Evolutionary conservation across 2,888 invertebrate species (phyloP).

Genomic region (Prosapia bicincta): DNA sequence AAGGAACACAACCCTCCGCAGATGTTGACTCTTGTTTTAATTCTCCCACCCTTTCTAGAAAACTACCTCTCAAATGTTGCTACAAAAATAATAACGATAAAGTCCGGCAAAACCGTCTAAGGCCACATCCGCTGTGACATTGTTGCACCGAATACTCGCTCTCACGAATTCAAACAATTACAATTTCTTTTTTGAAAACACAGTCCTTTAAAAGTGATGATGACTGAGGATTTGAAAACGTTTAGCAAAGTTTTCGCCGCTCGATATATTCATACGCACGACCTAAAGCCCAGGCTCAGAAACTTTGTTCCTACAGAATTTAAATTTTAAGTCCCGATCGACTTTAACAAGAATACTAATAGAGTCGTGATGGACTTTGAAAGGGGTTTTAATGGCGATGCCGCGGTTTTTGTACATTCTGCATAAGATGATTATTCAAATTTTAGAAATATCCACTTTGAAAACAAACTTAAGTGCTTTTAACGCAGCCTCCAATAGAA

Average conservation of each 20-base stretch:
- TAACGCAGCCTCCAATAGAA: too few species aligned
- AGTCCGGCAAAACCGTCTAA: not conserved
- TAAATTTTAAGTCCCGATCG: not conserved
- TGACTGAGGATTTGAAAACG: not conserved
- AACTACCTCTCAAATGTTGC: not conserved
- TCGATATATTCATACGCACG: not conserved
- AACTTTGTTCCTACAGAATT: not conserved
- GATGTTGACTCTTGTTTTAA: not conserved
- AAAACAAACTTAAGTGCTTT: not conserved
- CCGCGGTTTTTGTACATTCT: not conserved
- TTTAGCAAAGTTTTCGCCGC: not conserved
- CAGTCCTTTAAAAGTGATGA: too few species aligned
- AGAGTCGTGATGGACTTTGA: not conserved
- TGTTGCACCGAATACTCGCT: too few species aligned
- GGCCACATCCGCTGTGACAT: not conserved
- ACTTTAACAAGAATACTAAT: not conserved
- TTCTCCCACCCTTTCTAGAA: not conserved
- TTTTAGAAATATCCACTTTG: not conserved
- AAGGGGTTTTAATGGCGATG: not conserved
- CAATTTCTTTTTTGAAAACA: not conserved
- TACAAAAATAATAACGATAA: not conserved
- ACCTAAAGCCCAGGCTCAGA: not conserved
- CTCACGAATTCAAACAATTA: too few species aligned
- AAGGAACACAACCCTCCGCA: not conserved
- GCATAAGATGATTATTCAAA: not conserved